A percentile compares a stretch with the other conserved stretches of the same genome.
Conservation (phyloP, 2,113 vertebrate species). For the Mastomys coucha region DNA sequence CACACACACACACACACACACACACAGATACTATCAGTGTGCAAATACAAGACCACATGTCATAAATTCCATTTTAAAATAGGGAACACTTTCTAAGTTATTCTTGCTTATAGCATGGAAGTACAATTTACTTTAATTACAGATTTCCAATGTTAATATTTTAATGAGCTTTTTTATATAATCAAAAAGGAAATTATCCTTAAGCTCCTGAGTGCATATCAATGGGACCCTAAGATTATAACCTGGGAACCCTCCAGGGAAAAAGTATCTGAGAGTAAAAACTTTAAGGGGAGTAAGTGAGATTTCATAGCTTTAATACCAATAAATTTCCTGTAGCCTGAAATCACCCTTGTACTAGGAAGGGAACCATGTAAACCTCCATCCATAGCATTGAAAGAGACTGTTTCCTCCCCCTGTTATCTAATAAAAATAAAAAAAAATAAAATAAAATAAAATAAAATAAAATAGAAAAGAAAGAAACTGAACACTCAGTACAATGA, state of each 20-base stretch:
- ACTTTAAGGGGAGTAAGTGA: background rate
- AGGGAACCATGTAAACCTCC: background rate
- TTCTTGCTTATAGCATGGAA: background rate
- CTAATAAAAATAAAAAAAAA: no score
- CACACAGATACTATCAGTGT: background rate
- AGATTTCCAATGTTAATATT: constrained; percentile 12
- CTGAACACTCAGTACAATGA: background rate
- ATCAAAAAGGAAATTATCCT: constrained; percentile 55
- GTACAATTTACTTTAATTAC: background rate
- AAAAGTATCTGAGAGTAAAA: constrained; percentile 22
- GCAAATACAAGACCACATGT: background rate
- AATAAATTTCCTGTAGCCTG: background rate
- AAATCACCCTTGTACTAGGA: background rate
- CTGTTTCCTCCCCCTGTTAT: no score
- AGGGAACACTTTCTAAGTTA: background rate
- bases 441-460: no score
- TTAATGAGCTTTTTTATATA: constrained; percentile 16
- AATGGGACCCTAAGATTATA: background rate
- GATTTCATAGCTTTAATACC: background rate
- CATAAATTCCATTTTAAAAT: background rate
- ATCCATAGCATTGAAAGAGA: background rate
- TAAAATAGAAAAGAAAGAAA: no score
- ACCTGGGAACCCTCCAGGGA: background rate
- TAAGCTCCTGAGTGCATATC: background rate
- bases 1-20: background rate